phyloP scores from a whole-genome alignment of 2,888 invertebrate genomes.

The Pseudolycoriella hygida region DNA sequence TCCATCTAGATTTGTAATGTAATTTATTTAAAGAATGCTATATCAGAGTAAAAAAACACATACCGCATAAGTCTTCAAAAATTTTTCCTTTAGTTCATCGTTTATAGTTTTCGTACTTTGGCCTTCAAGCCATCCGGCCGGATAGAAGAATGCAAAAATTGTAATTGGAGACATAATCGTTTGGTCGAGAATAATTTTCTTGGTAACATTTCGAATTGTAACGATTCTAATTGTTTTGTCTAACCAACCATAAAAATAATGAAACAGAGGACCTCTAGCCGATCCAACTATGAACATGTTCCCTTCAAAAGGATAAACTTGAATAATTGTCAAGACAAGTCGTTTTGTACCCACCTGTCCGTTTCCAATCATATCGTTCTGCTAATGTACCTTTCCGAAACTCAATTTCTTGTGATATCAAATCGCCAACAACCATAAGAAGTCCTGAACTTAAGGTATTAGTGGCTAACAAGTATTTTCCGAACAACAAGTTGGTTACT shows the following conservation, averaged over 20 bases:
- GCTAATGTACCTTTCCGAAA: constrained; percentile 27
- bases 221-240: constrained; percentile 46
- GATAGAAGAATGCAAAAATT: constrained; percentile 59
- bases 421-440: constrained; percentile 63
- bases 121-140: constrained; percentile 57
- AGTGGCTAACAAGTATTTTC: constrained; percentile 57
- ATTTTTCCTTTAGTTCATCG: constrained; percentile 48
- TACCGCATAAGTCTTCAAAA: constrained; percentile 53
- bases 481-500: constrained; percentile 28
- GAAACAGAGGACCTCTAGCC: constrained; percentile 64
- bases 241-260: constrained; percentile 65
- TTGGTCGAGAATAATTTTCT: constrained; percentile 55
- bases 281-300: constrained; percentile 68
- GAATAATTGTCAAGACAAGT: no score
- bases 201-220: constrained; percentile 36
- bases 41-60: constrained; percentile 5
- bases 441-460: constrained; percentile 63
- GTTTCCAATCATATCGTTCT: constrained; percentile 37
- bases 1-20: constrained; percentile 43
- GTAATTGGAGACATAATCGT: constrained; percentile 61
- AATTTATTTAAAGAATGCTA: constrained; percentile 32
- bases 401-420: constrained; percentile 65
- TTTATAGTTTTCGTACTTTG: constrained; percentile 36
- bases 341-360: no score
- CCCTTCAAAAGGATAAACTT: constrained; percentile 34